phyloP scores from a whole-genome alignment of 2,888 invertebrate genomes.

The Nemurella pictetii region DNA sequence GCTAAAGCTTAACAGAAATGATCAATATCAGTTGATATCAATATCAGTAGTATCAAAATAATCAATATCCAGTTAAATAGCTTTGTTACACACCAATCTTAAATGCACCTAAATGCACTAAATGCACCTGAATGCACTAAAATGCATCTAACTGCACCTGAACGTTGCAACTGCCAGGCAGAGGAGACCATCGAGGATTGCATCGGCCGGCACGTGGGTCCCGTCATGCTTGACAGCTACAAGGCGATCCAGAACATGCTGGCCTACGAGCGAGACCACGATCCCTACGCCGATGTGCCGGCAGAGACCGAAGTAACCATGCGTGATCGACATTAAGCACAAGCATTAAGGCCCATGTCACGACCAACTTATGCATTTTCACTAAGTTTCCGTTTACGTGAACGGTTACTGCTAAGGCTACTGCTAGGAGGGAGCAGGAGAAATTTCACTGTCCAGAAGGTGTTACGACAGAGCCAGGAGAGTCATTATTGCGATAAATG shows the following conservation, averaged over 20 bases:
- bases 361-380: not conserved
- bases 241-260: conserved; percentile 49
- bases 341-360: not conserved
- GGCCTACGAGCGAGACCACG: conserved; percentile 42
- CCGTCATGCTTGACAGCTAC: conserved; percentile 51
- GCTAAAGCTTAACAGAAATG: conserved; percentile 10
- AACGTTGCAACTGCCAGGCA: conserved; percentile 47
- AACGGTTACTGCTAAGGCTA: not conserved
- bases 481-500: too few species aligned
- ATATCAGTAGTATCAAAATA: too few species aligned
- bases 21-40: too few species aligned
- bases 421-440: too few species aligned
- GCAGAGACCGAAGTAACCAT: conserved; percentile 45
- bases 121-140: too few species aligned
- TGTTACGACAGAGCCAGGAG: too few species aligned
- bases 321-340: conserved; percentile 38
- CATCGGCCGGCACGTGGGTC: conserved; percentile 50
- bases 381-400: not conserved
- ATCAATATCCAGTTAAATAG: too few species aligned
- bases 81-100: too few species aligned
- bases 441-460: too few species aligned
- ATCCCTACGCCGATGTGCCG: conserved; percentile 48
- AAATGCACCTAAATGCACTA: too few species aligned
- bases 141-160: too few species aligned
- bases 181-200: conserved; percentile 52